These are phyloP conservation scores for Alloscopus bannaensis DNA, from an alignment of 2,888 invertebrate species.

Conservation along the genomic window DNA sequence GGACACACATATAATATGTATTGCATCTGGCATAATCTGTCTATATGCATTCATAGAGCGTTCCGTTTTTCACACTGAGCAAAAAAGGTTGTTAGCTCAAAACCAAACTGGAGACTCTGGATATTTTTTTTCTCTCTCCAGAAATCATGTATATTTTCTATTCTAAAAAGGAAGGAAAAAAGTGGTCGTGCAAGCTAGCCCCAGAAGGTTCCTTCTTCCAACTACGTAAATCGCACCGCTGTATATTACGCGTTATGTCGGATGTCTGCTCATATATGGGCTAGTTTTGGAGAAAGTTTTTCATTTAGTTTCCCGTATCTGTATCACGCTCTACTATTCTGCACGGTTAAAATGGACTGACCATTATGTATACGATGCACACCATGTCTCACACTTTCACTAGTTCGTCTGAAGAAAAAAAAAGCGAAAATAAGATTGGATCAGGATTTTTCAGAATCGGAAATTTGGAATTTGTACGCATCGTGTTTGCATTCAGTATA, in stretches of 20 bases:
- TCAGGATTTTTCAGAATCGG: constrained; percentile 16
- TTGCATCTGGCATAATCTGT: constrained; percentile 50
- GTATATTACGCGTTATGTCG: not conserved
- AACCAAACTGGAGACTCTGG: no score
- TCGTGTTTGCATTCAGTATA: not conserved
- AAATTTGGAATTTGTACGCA: constrained; percentile 16
- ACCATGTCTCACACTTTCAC: constrained; percentile 33
- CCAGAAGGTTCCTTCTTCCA: constrained; percentile 12
- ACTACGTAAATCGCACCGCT: constrained; percentile 47
- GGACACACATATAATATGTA: constrained; percentile 49
- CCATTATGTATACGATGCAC: not conserved
- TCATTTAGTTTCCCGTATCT: constrained; percentile 32
- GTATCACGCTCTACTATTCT: not conserved
- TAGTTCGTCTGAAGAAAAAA: constrained; percentile 3
- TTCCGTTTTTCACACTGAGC: not conserved
- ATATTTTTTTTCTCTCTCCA: no score
- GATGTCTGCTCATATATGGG: not conserved
- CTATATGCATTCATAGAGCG: constrained; percentile 54
- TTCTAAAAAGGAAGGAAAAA: no score
- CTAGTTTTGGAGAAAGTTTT: constrained; percentile 29
- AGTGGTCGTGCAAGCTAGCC: constrained; percentile 7
- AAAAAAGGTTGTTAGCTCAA: constrained; percentile 15
- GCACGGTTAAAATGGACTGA: not conserved
- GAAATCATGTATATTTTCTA: no score
- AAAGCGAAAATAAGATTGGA: constrained; percentile 12